These are phyloP conservation scores for Euura saliciscinereae DNA, from an alignment of 1,140 invertebrate species.

Conservation along the genomic window DNA sequence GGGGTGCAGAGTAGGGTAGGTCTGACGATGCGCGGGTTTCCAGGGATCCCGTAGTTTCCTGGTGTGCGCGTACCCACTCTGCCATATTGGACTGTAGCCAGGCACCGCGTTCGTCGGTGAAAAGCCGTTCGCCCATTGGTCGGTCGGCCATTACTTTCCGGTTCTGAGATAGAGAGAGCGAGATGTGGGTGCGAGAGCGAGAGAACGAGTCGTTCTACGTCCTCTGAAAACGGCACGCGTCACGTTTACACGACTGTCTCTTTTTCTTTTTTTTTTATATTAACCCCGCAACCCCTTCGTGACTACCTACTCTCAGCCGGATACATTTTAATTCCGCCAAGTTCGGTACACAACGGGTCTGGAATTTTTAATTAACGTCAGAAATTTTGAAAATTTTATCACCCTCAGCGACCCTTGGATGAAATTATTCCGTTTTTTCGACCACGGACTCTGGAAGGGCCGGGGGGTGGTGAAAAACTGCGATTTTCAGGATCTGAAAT, in stretches of 20 bases:
- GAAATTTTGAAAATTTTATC: no score
- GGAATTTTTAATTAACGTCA: constrained; percentile 16
- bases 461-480: no score
- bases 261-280: no score
- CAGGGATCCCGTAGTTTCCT: neutral
- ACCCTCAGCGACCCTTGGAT: no score
- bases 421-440: no score
- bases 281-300: neutral
- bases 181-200: constrained; percentile 11
- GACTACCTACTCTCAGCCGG: neutral
- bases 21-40: neutral
- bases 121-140: constrained; percentile 45
- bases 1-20: no score
- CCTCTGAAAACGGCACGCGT: constrained; percentile 56
- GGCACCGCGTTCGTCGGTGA: constrained; percentile 27
- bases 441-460: no score
- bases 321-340: constrained; percentile 9
- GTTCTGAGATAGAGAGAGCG: constrained; percentile 23
- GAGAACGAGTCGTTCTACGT: constrained; percentile 48
- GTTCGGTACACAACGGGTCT: neutral
- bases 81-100: constrained; percentile 51
- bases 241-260: constrained; percentile 29
- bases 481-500: no score
- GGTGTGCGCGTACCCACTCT: constrained; percentile 35
- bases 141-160: constrained; percentile 32